These are phyloP conservation scores for Nettapus auritus DNA, from an alignment of 2,113 vertebrate genomes.

Conservation along the genomic window DNA sequence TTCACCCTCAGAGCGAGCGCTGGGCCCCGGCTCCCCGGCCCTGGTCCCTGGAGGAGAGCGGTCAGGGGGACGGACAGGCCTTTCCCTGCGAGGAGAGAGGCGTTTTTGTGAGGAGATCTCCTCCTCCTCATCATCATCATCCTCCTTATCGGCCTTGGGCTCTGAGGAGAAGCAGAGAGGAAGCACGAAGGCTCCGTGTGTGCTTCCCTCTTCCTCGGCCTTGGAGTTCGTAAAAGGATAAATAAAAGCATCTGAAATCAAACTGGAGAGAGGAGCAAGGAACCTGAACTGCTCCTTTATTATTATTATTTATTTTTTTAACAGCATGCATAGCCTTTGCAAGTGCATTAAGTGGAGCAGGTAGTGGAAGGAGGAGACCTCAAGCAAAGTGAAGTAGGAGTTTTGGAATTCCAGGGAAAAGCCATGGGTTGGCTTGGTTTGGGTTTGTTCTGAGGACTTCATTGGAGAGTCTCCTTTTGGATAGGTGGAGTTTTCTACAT, in stretches of 20 bases:
- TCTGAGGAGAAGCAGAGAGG: too few species aligned
- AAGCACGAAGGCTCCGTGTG: rapidly evolving
- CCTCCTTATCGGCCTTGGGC: rapidly evolving
- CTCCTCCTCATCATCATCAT: too few species aligned
- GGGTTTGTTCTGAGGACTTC: background rate
- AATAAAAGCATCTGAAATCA: background rate
- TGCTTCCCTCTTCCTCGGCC: background rate
- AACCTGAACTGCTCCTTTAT: background rate
- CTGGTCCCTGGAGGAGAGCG: background rate
- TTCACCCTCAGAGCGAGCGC: rapidly evolving
- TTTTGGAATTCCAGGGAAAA: background rate
- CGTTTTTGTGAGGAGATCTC: rapidly evolving
- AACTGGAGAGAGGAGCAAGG: background rate
- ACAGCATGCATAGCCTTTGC: rapidly evolving
- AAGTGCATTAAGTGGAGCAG: background rate
- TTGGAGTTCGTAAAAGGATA: background rate
- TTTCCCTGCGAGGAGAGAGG: rapidly evolving
- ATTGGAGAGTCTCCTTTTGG: rapidly evolving
- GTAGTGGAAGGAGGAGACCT: background rate
- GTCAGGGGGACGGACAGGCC: background rate
- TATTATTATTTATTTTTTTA: background rate
- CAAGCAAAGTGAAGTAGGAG: rapidly evolving
- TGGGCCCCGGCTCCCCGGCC: background rate
- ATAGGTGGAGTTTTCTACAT: background rate
- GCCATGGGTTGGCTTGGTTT: background rate